Percentiles rank a stretch among this genome's conserved stretches.
These are phyloP conservation scores for Diploscapter pachys DNA, from an alignment of 1,140 invertebrate species.

Conservation along the genomic window DNA sequence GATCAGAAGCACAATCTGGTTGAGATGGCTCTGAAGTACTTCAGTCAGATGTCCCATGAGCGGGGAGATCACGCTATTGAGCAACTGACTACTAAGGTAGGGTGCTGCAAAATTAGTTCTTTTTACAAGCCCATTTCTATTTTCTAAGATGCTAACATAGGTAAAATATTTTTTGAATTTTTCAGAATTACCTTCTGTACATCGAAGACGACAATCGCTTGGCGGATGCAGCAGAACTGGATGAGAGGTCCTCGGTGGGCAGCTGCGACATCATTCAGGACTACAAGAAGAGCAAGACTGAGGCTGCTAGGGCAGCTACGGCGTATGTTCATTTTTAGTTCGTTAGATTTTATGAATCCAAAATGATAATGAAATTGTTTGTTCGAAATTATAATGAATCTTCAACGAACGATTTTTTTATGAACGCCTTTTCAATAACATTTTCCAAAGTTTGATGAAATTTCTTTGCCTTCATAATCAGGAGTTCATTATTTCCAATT, in stretches of 20 bases:
- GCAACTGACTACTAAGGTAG: conserved; percentile 34
- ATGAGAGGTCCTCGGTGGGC: conserved; percentile 67
- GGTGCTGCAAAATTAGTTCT: background rate
- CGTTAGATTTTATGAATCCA: too few relatives aligned
- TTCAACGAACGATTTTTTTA: too few relatives aligned
- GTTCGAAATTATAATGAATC: too few relatives aligned
- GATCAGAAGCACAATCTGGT: conserved; percentile 19
- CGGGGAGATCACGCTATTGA: conserved; percentile 46
- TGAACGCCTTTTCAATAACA: too few relatives aligned
- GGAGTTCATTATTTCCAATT: conserved; percentile 13
- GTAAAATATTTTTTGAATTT: conserved; percentile 13
- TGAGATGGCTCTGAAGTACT: conserved; percentile 39
- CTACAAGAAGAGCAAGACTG: conserved; percentile 68
- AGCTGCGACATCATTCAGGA: conserved; percentile 76
- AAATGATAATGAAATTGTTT: too few relatives aligned
- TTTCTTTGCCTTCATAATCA: background rate
- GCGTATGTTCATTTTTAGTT: conserved; percentile 1
- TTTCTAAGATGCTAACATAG: too few relatives aligned
- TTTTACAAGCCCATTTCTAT: background rate
- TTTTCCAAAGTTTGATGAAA: too few relatives aligned
- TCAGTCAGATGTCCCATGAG: conserved; percentile 40
- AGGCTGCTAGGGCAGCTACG: conserved; percentile 21
- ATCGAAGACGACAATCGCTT: conserved; percentile 72
- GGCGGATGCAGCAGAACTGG: conserved; percentile 75
- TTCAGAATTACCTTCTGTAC: conserved; percentile 74